Conservation (phyloP, 2,888 invertebrate species). For the Azorinus chamasolen region DNA sequence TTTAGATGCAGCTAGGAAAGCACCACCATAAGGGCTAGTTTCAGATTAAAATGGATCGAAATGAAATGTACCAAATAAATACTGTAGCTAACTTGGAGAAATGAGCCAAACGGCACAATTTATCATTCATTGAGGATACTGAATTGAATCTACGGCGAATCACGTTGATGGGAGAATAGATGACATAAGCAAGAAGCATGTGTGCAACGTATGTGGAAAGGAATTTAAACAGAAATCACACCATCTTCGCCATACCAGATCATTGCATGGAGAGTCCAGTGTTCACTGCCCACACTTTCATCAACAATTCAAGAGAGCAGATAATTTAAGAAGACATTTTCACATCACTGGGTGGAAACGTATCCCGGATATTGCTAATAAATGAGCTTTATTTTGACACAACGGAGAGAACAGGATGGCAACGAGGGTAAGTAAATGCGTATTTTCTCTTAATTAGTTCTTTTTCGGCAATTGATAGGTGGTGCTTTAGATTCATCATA, state of each 20-base stretch:
- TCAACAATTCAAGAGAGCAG: conserved; percentile 13
- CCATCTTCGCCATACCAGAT: background rate
- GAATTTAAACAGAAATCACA: conserved; percentile 15
- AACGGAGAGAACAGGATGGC: too few species aligned
- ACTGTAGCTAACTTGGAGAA: conserved; percentile 10
- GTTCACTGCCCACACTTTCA: background rate
- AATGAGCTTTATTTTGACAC: too few species aligned
- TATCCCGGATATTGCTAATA: too few species aligned
- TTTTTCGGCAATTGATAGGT: too few species aligned
- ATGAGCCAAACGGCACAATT: background rate
- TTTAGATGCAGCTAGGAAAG: too few species aligned
- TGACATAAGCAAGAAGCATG: background rate
- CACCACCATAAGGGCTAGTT: too few species aligned
- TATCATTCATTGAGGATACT: conserved; percentile 5
- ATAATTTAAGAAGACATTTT: conserved; percentile 8
- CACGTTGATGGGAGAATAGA: conserved; percentile 5
- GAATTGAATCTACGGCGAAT: conserved; percentile 13
- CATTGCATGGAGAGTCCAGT: background rate
- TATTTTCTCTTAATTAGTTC: too few species aligned
- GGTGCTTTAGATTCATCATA: too few species aligned
- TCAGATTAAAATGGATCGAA: conserved; percentile 8
- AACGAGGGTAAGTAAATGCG: too few species aligned
- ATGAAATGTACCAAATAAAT: conserved; percentile 7
- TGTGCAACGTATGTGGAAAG: background rate
- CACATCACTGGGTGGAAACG: too few species aligned